phyloP scores from a whole-genome alignment of 2,113 vertebrate species.

The Conger conger region DNA sequence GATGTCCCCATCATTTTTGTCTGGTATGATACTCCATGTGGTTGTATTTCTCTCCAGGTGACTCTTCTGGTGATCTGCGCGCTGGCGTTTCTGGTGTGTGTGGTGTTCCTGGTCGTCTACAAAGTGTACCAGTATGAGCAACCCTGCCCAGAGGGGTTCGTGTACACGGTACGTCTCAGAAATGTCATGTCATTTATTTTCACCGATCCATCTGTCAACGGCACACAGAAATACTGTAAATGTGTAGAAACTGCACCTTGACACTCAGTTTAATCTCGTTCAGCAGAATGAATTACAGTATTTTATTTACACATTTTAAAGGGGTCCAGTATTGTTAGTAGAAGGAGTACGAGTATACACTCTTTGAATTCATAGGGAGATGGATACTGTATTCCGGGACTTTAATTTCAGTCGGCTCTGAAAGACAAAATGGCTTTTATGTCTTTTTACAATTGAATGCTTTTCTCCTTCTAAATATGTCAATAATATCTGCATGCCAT shows the following conservation, averaged over 20 bases:
- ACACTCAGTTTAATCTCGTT: background rate
- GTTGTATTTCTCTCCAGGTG: slow-evolving; percentile 67
- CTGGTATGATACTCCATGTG: background rate
- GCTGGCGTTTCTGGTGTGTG: slow-evolving; percentile 89
- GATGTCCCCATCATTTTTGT: no score
- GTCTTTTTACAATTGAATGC: background rate
- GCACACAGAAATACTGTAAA: background rate
- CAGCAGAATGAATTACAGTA: background rate
- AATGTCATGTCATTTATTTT: background rate
- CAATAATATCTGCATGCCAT: background rate
- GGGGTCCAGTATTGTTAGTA: background rate
- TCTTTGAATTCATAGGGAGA: background rate
- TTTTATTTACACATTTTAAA: background rate
- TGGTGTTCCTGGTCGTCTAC: slow-evolving; percentile 96
- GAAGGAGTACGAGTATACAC: background rate
- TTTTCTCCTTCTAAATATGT: background rate
- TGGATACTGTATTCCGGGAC: background rate
- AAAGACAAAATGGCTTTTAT: background rate
- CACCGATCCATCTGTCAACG: background rate
- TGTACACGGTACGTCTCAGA: slow-evolving; percentile 76
- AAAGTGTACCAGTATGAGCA: slow-evolving; percentile 97
- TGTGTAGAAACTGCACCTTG: background rate
- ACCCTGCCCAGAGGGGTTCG: slow-evolving; percentile 87
- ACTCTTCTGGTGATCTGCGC: slow-evolving; percentile 91
- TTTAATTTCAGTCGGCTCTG: background rate